Evolutionary conservation across 2,113 vertebrate species (phyloP).

Genomic region (Nothoprocta perdicaria): DNA sequence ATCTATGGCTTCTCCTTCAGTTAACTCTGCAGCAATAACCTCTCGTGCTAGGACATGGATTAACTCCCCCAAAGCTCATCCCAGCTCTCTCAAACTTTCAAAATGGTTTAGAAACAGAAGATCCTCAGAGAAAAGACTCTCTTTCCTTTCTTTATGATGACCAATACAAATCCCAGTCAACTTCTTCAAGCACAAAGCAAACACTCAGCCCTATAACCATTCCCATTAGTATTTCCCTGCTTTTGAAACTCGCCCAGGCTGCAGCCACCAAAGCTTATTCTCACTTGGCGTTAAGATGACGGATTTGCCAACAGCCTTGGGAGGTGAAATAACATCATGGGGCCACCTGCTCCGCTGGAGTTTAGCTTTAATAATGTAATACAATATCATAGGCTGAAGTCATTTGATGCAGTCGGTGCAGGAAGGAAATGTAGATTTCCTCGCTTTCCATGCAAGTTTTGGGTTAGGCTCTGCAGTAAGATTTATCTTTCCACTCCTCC

Average conservation of each 20-base stretch:
- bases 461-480: not conserved
- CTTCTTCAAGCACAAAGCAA: not conserved
- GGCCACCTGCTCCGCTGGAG: slow-evolving; percentile 24
- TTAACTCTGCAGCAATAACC: not conserved
- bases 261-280: slow-evolving; percentile 19
- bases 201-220: not conserved
- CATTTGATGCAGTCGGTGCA: not conserved
- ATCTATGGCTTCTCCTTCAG: not conserved
- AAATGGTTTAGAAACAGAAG: not conserved
- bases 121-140: not conserved
- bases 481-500: not conserved
- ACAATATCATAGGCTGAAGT: slow-evolving; percentile 4
- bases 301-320: slow-evolving; percentile 43
- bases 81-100: not conserved
- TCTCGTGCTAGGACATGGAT: not conserved
- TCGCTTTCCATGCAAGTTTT: not conserved
- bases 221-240: not conserved
- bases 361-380: slow-evolving; percentile 34
- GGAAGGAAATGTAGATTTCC: not conserved
- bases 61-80: not conserved
- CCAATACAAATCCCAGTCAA: not conserved
- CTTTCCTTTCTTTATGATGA: not conserved
- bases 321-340: slow-evolving; percentile 39
- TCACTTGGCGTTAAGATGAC: slow-evolving; percentile 6
- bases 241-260: not conserved